These are phyloP conservation scores for Herminia tarsipennalis DNA, from an alignment of 2,888 invertebrate species.

Conservation along the genomic window DNA sequence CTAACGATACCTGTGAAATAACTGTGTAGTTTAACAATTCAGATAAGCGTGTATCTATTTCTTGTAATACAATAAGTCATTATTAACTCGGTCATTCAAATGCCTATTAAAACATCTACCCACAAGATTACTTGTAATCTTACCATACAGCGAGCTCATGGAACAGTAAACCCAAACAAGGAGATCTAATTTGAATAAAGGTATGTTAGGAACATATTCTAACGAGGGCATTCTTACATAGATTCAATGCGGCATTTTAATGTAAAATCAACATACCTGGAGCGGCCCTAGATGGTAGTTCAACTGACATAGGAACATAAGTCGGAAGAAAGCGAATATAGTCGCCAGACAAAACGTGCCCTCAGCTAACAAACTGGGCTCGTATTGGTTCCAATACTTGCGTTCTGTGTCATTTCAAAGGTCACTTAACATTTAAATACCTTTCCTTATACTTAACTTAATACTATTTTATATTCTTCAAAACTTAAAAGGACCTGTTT, in stretches of 20 bases:
- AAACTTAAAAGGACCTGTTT: too few relatives aligned
- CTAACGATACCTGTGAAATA: conserved; percentile 84
- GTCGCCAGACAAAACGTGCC: conserved; percentile 88
- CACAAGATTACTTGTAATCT: conserved; percentile 9
- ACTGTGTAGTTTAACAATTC: conserved; percentile 14
- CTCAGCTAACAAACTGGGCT: conserved; percentile 88
- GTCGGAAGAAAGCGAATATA: conserved; percentile 87
- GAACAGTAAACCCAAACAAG: conserved; percentile 38
- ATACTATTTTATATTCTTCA: too few relatives aligned
- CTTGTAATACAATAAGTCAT: conserved; percentile 11
- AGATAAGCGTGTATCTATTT: conserved; percentile 17
- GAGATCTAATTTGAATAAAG: conserved; percentile 42
- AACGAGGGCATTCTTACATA: conserved; percentile 49
- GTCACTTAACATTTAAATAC: conserved; percentile 13
- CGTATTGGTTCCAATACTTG: conserved; percentile 88
- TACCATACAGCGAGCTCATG: conserved; percentile 21
- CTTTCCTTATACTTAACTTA: too few relatives aligned
- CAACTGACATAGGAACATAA: conserved; percentile 87
- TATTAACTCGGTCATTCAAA: conserved; percentile 5
- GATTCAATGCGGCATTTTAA: conserved; percentile 42
- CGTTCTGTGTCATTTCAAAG: conserved; percentile 73
- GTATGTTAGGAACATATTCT: conserved; percentile 41
- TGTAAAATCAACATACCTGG: conserved; percentile 59
- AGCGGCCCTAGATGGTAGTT: conserved; percentile 88
- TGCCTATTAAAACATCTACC: background rate